Percentiles rank a stretch among this genome's conserved stretches.
Conservation (phyloP, 1,140 invertebrate genomes). For the Rhagoletis pomonella region DNA sequence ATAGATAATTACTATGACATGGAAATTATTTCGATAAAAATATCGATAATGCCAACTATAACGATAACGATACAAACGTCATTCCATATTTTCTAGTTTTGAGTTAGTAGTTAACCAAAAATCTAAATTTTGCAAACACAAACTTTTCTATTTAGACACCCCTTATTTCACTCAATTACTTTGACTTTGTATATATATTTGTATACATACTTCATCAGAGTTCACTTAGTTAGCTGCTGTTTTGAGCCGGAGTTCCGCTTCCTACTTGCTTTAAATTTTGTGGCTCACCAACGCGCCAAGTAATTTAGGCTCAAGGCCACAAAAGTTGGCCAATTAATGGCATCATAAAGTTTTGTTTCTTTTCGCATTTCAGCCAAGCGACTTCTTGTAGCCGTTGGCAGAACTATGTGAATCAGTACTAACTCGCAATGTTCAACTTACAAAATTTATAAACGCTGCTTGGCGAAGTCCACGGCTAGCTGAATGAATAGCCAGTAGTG, state of each 20-base stretch:
- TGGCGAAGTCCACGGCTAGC: neutral
- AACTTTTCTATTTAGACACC: neutral
- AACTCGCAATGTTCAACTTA: neutral
- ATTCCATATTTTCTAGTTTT: no score
- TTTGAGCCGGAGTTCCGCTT: neutral
- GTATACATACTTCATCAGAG: neutral
- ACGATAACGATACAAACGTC: no score
- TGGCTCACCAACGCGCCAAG: constrained; percentile 38
- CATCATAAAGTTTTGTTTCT: constrained; percentile 68
- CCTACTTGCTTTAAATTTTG: constrained; percentile 51
- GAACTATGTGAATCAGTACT: neutral
- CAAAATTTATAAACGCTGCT: neutral
- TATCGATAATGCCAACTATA: no score
- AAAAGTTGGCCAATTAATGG: constrained; percentile 73
- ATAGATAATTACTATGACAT: no score
- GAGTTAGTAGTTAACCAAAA: no score
- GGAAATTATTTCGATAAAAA: no score
- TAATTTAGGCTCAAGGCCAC: constrained; percentile 59
- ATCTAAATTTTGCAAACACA: neutral
- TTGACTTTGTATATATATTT: neutral
- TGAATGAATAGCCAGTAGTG: constrained; percentile 12
- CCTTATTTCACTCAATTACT: neutral
- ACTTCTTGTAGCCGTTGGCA: constrained; percentile 32
- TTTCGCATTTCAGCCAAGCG: neutral
- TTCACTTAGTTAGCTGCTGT: constrained; percentile 29